phyloP scores from a whole-genome alignment of 2,797 vertebrate genomes.

The Dromococcyx pavoninus region DNA sequence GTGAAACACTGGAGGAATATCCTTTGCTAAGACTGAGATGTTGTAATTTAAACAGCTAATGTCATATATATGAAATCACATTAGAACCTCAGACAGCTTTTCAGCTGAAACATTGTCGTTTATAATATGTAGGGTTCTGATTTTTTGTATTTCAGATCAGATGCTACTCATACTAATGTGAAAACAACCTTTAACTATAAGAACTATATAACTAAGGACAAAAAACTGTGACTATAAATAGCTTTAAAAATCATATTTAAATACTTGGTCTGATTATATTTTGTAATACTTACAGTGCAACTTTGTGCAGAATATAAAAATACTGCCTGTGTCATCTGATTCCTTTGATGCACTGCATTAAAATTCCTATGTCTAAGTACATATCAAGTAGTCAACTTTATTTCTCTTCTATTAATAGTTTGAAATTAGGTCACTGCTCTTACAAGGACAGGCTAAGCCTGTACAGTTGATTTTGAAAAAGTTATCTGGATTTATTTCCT shows the following conservation, averaged over 20 bases:
- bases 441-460: conserved; percentile 9
- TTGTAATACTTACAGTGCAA: background rate
- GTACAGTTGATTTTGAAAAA: conserved; percentile 12
- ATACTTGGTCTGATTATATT: conserved; percentile 18
- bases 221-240: conserved; percentile 20
- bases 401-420: conserved; percentile 60
- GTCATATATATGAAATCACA: background rate
- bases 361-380: conserved; percentile 49
- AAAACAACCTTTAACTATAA: background rate
- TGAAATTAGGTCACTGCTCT: conserved; percentile 50
- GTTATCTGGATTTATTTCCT: background rate
- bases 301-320: conserved; percentile 30
- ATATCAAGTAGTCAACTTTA: conserved; percentile 24
- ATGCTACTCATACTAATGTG: background rate
- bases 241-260: conserved; percentile 5
- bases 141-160: background rate
- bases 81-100: background rate
- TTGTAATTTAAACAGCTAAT: background rate
- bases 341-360: conserved; percentile 57
- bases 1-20: background rate
- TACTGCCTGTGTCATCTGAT: conserved; percentile 32
- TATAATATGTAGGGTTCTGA: background rate
- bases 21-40: background rate
- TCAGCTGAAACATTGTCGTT: background rate
- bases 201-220: background rate